Base-by-base conservation (phyloP, 2,113 vertebrate genomes). In the Odocoileus virginianus region DNA sequence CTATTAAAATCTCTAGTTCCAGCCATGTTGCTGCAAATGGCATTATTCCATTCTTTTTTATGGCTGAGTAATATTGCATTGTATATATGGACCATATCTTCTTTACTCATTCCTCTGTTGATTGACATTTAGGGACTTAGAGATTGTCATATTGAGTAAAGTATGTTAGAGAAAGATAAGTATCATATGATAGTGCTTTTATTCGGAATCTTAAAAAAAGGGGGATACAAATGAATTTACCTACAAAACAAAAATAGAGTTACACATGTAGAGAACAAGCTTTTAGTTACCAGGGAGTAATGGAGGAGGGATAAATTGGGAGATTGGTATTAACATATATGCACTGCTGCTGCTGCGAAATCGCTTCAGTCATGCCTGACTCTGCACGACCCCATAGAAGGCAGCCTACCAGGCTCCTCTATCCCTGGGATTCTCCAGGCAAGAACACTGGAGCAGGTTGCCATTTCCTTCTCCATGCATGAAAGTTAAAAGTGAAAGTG, bases 331-430 rank as follows among this genome's bases (percentile, higher is more conserved):
- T 71, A 25, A 58, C 57, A 58, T 58, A 58, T 27, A 58, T 4
- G 25, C 3, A 50, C 47, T 60, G 57, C 57, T 58, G 55, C 55
- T 58, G 57, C 58, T 30, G 13, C 13, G 14, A 61, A 61, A 6
- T 61, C 0, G 13, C 58, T 61, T 61, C 12, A 61, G 28, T 30
- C 2, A 13, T 61, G 13, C 30, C 58, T 3, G 6, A 61, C 28
- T 61, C 58, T 61, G 58, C 0, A 27, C 6, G 1, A 30, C 13
- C 13, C 58, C 58, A 61, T 7, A 7, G 28, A 61, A 0, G 28
- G 58, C 28, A 61, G 58, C 28, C 58, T 1, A 61, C 58, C 28
- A 15, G 58, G 58, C 58, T 30, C 27, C 25, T 5, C 25, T 2
- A 10, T 58, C 25, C 25, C 57, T 58, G 57, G 27, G 25, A 60